Percentiles rank a stretch among this genome's conserved stretches.
These are phyloP conservation scores for Syngnathus acus DNA, from an alignment of 2,797 vertebrate species.

Conservation along the genomic window DNA sequence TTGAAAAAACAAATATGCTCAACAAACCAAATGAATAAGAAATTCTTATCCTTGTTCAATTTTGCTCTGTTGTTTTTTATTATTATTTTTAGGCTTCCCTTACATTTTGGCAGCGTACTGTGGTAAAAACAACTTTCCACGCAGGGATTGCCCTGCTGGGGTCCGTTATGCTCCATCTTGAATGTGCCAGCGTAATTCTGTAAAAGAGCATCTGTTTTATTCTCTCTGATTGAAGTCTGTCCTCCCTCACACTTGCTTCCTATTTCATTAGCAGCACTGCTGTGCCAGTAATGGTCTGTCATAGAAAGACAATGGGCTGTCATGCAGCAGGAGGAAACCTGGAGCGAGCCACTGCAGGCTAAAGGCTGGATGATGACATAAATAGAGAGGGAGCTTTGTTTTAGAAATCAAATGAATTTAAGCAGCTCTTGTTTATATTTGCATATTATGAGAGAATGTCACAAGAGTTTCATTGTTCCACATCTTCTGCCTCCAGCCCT, in stretches of 20 bases:
- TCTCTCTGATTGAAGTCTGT: constrained; percentile 51
- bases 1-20: background rate
- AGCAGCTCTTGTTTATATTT: constrained; percentile 8
- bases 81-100: background rate
- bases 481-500: no score
- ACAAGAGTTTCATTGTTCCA: background rate
- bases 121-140: background rate
- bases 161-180: background rate
- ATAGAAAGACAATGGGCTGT: constrained; percentile 58
- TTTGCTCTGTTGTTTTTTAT: background rate
- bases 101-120: background rate
- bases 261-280: constrained; percentile 55
- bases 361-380: constrained; percentile 34
- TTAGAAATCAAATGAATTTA: constrained; percentile 8
- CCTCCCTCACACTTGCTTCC: constrained; percentile 43
- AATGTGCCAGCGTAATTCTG: constrained; percentile 16
- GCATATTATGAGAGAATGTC: background rate
- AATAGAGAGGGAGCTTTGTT: background rate
- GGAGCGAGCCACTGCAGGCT: constrained; percentile 32
- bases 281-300: constrained; percentile 62
- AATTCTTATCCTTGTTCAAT: no score
- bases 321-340: constrained; percentile 55
- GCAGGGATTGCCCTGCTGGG: background rate
- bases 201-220: constrained; percentile 52
- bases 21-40: no score